Conservation (phyloP, 2,113 vertebrate genomes). For the Anguilla rostrata region DNA sequence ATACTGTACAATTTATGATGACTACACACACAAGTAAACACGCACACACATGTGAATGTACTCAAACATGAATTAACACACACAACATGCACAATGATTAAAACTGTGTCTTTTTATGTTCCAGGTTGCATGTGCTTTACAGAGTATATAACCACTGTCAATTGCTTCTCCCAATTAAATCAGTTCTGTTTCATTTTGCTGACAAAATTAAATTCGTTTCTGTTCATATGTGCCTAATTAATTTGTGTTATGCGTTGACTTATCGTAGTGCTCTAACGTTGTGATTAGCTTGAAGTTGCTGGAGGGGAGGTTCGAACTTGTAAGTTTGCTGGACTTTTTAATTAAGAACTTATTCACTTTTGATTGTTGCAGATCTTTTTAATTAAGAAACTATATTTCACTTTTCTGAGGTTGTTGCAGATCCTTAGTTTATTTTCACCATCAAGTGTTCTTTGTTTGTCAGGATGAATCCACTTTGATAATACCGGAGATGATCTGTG, state of each 20-base stretch:
- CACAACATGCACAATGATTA: not conserved
- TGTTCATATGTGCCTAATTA: no score
- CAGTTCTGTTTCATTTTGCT: not conserved
- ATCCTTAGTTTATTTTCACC: not conserved
- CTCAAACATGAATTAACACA: not conserved
- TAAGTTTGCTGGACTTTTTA: no score
- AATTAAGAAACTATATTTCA: not conserved
- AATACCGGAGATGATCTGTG: not conserved
- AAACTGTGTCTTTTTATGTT: not conserved
- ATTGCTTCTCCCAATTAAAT: not conserved
- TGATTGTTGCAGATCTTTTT: no score
- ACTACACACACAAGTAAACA: not conserved
- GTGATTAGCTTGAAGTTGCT: not conserved
- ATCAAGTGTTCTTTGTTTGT: not conserved
- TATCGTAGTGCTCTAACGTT: constrained; percentile 2
- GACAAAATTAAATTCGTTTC: no score
- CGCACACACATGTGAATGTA: not conserved
- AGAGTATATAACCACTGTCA: not conserved
- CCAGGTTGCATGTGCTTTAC: not conserved
- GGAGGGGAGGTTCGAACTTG: not conserved
- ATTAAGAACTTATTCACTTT: no score
- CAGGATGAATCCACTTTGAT: not conserved
- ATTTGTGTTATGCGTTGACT: no score
- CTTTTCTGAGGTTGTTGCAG: not conserved
- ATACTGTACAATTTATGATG: not conserved